Conservation (phyloP, 2,888 invertebrate genomes). For the Achlya flavicornis region DNA sequence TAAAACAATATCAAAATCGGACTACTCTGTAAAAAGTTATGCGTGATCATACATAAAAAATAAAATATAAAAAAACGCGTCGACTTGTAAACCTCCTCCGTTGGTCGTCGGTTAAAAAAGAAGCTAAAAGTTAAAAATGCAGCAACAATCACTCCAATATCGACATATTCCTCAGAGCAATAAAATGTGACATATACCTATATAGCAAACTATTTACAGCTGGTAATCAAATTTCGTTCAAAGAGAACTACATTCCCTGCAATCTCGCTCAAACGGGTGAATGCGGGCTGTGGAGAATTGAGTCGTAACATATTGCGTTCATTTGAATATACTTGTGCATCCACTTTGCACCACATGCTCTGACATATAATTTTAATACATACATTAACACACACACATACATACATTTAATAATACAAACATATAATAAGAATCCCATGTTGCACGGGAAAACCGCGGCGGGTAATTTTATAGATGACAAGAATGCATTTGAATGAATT, state of each 20-base stretch:
- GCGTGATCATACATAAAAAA: no score
- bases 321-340: background rate
- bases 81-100: no score
- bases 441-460: no score
- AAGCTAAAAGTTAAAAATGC: background rate
- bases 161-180: background rate
- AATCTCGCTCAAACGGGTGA: background rate
- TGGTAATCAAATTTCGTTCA: constrained; percentile 5
- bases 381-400: no score
- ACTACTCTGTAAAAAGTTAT: no score
- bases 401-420: no score
- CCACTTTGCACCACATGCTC: background rate
- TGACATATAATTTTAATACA: background rate
- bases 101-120: no score
- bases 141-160: background rate
- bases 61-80: no score
- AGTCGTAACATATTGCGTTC: background rate
- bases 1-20: no score
- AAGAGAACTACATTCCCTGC: background rate
- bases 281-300: background rate
- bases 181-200: background rate
- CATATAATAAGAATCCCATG: no score
- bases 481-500: no score
- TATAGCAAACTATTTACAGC: background rate
- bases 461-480: no score